Conservation (phyloP, 2,113 vertebrate genomes). For the Alectura lathami region DNA sequence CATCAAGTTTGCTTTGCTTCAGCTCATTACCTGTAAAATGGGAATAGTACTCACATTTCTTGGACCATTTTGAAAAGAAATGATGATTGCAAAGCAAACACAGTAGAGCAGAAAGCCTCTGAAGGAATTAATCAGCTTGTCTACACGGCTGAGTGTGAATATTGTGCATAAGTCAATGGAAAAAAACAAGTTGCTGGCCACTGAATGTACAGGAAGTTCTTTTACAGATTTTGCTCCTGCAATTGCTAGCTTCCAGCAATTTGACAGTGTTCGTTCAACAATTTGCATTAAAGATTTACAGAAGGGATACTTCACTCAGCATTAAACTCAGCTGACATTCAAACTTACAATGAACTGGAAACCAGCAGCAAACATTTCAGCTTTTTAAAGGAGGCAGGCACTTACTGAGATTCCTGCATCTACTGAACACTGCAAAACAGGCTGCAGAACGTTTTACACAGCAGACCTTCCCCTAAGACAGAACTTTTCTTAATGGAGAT, state of each 20-base stretch:
- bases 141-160: background rate
- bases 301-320: background rate
- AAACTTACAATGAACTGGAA: conserved; percentile 3
- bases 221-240: background rate
- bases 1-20: background rate
- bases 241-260: background rate
- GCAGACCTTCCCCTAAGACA: background rate
- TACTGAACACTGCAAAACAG: background rate
- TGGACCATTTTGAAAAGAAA: background rate
- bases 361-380: background rate
- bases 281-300: background rate
- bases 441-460: background rate
- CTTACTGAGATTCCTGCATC: background rate
- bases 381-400: background rate
- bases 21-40: background rate
- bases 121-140: background rate
- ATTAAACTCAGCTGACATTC: background rate
- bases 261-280: background rate
- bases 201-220: background rate
- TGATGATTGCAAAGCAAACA: background rate
- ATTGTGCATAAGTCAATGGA: background rate
- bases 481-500: background rate
- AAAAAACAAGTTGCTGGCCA: background rate
- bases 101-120: background rate
- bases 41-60: background rate